A percentile compares a stretch with the other conserved stretches of the same genome.
Evolutionary conservation across 2,888 invertebrate genomes (phyloP).

Genomic region (Ceramica pisi): DNA sequence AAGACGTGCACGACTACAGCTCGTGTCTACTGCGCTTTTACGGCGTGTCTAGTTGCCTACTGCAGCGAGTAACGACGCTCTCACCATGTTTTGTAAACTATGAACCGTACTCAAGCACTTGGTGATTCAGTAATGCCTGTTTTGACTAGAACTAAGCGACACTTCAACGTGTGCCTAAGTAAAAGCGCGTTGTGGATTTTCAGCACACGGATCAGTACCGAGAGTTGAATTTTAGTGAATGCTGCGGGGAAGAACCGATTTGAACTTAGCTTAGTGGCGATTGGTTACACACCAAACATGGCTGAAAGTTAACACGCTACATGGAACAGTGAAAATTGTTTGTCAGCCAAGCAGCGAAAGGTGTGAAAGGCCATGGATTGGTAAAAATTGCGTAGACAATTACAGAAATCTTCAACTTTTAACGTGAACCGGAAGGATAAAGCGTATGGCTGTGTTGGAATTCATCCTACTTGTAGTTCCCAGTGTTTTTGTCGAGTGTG

Average conservation of each 20-base stretch:
- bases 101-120: background rate
- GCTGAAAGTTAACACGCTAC: background rate
- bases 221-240: background rate
- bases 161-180: background rate
- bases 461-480: no score
- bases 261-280: background rate
- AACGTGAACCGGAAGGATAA: background rate
- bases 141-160: background rate
- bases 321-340: no score
- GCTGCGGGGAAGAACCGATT: background rate
- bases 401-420: no score
- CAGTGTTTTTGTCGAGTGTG: background rate
- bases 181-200: background rate
- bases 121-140: background rate
- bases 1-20: background rate
- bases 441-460: no score
- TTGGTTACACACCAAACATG: background rate
- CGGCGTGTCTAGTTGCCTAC: background rate
- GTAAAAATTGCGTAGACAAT: background rate
- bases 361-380: no score
- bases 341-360: no score
- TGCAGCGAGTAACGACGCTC: background rate
- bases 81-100: background rate
- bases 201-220: background rate
- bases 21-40: constrained; percentile 14